Percentiles rank a stretch among this genome's conserved stretches.
Conservation (phyloP, 2,113 vertebrate genomes). For the Oceanodroma tethys region DNA sequence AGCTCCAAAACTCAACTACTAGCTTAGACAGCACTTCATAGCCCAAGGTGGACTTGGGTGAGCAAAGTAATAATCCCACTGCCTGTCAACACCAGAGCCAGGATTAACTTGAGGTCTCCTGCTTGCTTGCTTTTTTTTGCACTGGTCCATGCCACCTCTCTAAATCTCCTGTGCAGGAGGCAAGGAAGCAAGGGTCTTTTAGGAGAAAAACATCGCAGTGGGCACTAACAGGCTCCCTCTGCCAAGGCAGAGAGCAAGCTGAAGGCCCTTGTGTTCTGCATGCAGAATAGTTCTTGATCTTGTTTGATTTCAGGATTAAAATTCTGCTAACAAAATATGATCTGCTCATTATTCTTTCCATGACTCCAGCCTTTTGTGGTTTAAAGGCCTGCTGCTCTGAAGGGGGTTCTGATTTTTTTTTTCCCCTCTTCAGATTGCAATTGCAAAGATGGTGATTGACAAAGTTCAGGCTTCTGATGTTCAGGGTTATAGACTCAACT, state of each 20-base stretch:
- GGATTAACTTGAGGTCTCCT: neutral
- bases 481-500: neutral
- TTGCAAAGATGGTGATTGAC: slow-evolving; percentile 32
- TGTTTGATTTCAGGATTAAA: slow-evolving; percentile 33
- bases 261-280: neutral
- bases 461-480: slow-evolving; percentile 41
- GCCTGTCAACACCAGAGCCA: neutral
- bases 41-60: neutral
- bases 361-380: slow-evolving; percentile 20
- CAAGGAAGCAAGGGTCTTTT: neutral
- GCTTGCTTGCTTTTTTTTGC: neutral
- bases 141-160: neutral
- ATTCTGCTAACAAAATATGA: slow-evolving; percentile 21
- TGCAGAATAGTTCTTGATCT: neutral
- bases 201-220: neutral
- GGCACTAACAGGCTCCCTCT: neutral
- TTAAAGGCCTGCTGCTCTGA: slow-evolving; percentile 5
- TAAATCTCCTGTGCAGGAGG: neutral
- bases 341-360: slow-evolving; percentile 30
- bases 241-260: neutral
- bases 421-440: neutral
- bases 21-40: neutral
- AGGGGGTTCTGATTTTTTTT: neutral
- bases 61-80: neutral
- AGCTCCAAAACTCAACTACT: neutral